Percentiles rank a stretch among this genome's conserved stretches.
These are phyloP conservation scores for Mimachlamys varia DNA, from an alignment of 2,888 invertebrate genomes.

Conservation along the genomic window DNA sequence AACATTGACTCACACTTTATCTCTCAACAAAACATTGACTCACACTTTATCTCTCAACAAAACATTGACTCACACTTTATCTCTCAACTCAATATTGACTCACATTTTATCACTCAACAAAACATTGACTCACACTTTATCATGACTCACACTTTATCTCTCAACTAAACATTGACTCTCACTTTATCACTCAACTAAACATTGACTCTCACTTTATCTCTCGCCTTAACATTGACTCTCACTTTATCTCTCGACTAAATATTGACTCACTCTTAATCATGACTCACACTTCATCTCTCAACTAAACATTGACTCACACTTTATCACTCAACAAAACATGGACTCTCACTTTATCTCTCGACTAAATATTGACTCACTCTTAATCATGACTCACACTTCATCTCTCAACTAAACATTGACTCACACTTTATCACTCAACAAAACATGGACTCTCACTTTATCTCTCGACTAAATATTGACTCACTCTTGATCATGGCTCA, in stretches of 20 bases:
- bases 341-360: background rate
- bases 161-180: background rate
- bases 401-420: background rate
- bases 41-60: background rate
- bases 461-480: background rate
- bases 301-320: background rate
- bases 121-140: background rate
- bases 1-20: conserved; percentile 6
- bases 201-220: background rate
- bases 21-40: background rate
- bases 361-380: background rate
- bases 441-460: background rate
- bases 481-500: background rate
- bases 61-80: too few relatives aligned
- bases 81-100: too few relatives aligned
- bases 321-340: background rate
- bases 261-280: background rate
- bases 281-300: background rate
- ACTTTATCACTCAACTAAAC: background rate
- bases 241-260: background rate
- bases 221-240: background rate
- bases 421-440: background rate
- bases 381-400: background rate
- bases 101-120: background rate
- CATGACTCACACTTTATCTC: background rate